These are phyloP conservation scores for Caenorhabditis sp. DNA, from an alignment of 2,888 invertebrate species.

Conservation along the genomic window DNA sequence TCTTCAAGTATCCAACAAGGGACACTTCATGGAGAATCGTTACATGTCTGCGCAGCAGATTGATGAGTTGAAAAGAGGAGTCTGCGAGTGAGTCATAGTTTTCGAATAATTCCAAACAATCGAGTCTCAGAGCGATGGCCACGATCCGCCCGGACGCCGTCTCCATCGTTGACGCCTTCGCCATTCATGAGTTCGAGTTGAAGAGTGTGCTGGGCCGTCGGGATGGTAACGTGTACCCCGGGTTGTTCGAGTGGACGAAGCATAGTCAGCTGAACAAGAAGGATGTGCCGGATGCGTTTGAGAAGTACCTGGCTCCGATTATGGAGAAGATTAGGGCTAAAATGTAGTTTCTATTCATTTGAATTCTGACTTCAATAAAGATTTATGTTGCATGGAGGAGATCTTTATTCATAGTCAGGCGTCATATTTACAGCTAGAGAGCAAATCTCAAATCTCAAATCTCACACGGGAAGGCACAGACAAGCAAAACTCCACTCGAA, in stretches of 20 bases:
- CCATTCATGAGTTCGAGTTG: slow-evolving; percentile 85
- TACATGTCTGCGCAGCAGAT: slow-evolving; percentile 74
- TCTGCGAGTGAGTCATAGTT: slow-evolving; percentile 57
- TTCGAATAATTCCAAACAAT: no score
- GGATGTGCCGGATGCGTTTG: slow-evolving; percentile 56
- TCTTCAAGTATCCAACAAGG: slow-evolving; percentile 62
- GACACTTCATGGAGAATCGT: slow-evolving; percentile 70
- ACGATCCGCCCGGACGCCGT: slow-evolving; percentile 91
- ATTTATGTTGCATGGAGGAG: neutral
- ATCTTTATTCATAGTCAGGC: slow-evolving; percentile 11
- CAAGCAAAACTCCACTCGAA: no score
- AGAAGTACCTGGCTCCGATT: slow-evolving; percentile 59
- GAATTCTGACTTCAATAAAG: neutral
- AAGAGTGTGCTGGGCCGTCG: slow-evolving; percentile 82
- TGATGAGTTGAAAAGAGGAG: slow-evolving; percentile 64
- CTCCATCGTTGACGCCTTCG: slow-evolving; percentile 93
- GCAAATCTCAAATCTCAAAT: neutral
- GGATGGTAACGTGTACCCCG: slow-evolving; percentile 83
- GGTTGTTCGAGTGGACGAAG: slow-evolving; percentile 80
- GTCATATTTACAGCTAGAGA: neutral
- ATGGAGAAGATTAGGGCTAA: slow-evolving; percentile 37
- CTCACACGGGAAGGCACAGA: no score
- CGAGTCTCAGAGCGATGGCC: slow-evolving; percentile 85
- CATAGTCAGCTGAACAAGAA: slow-evolving; percentile 60
- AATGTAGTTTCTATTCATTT: neutral